Evolutionary conservation across 2,888 invertebrate genomes (phyloP).

Genomic region (Calliscelio sp.): DNA sequence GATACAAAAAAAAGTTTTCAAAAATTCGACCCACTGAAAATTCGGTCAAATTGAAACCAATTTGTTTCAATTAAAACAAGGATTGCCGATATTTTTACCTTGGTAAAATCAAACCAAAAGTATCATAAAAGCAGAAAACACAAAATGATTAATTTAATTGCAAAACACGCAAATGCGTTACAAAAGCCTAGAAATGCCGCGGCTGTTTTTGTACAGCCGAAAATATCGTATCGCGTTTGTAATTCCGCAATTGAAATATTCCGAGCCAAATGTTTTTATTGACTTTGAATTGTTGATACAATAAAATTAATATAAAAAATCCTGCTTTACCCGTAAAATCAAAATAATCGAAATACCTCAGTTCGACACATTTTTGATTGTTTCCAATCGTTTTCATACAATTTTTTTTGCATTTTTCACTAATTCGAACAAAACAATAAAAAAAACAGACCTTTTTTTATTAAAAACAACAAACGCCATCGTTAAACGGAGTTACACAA

Average conservation of each 20-base stretch:
- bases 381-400: no score
- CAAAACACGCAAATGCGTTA: constrained; percentile 6
- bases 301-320: constrained; percentile 30
- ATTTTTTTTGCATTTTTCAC: no score
- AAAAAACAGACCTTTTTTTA: no score
- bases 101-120: constrained; percentile 4
- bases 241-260: constrained; percentile 24
- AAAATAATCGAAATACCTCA: no score
- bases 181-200: constrained; percentile 8
- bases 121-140: background rate
- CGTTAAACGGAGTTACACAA: constrained; percentile 12
- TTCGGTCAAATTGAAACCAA: background rate
- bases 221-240: no score
- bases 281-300: constrained; percentile 32
- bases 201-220: constrained; percentile 6
- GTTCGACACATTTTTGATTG: no score
- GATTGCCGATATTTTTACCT: background rate
- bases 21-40: constrained; percentile 1
- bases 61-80: background rate
- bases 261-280: constrained; percentile 35
- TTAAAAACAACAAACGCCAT: constrained; percentile 21
- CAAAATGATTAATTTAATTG: constrained; percentile 33
- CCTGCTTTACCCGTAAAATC: no score
- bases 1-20: background rate
- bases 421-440: no score